These are phyloP conservation scores for Trichonephila clavata DNA, from an alignment of 1,140 invertebrate species.

Conservation along the genomic window DNA sequence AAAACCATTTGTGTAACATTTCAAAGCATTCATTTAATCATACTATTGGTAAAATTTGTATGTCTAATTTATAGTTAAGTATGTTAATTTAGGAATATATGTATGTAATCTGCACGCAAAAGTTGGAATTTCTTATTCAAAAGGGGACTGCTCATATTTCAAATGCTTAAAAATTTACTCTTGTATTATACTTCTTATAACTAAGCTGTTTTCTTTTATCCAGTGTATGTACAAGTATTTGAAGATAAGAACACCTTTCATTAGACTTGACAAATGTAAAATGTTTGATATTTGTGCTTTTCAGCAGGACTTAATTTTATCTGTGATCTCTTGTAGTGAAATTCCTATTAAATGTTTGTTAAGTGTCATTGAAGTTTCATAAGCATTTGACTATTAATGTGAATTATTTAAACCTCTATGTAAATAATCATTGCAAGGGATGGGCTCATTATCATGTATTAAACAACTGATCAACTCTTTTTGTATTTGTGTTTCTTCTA, in stretches of 20 bases:
- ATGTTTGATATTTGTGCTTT: conserved; percentile 35
- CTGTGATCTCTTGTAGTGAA: conserved; percentile 45
- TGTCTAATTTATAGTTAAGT: no score
- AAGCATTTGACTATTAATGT: neutral
- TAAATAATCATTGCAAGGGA: conserved; percentile 51
- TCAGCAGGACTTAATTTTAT: conserved; percentile 66
- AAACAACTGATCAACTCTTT: neutral
- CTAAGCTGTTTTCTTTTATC: no score
- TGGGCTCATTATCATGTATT: conserved; percentile 8
- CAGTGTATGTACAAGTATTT: neutral
- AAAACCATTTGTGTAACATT: no score
- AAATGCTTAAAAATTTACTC: no score
- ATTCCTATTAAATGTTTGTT: conserved; percentile 51
- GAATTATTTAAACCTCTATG: conserved; percentile 44
- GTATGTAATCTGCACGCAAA: no score
- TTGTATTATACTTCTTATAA: no score
- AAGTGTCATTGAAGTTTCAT: neutral
- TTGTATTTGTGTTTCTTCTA: neutral
- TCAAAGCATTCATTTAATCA: no score
- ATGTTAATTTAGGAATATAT: no score
- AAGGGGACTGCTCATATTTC: no score
- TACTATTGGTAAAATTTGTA: no score
- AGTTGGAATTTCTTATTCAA: no score
- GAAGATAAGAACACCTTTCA: conserved; percentile 10
- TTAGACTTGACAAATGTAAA: conserved; percentile 13